Evolutionary conservation across 1,140 invertebrate species (phyloP).

Genomic region (Drosophila micromelanica): DNA sequence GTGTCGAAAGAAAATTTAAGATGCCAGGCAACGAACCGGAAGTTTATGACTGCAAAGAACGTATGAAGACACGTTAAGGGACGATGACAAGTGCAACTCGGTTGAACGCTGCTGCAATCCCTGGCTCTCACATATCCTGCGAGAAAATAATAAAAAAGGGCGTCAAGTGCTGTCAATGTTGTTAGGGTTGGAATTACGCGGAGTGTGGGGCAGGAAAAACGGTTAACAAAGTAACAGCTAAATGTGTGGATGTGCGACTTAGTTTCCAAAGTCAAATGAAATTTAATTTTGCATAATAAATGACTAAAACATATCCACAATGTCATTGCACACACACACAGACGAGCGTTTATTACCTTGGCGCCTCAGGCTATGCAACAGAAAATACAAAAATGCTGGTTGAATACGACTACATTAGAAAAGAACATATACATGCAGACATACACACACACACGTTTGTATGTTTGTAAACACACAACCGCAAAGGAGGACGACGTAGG

Average conservation of each 20-base stretch:
- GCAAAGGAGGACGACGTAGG: background rate
- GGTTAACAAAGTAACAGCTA: constrained; percentile 24
- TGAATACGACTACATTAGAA: constrained; percentile 49
- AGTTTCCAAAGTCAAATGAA: constrained; percentile 62
- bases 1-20: constrained; percentile 24
- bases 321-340: constrained; percentile 20
- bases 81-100: constrained; percentile 36
- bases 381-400: constrained; percentile 38
- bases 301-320: constrained; percentile 46
- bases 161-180: constrained; percentile 36
- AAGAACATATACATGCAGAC: constrained; percentile 15
- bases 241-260: constrained; percentile 10
- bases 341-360: constrained; percentile 42
- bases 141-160: constrained; percentile 51
- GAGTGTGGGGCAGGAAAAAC: constrained; percentile 25
- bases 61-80: constrained; percentile 42
- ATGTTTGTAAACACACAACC: background rate
- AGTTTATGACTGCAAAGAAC: constrained; percentile 67
- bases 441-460: constrained; percentile 19
- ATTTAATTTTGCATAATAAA: constrained; percentile 66
- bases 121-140: constrained; percentile 29
- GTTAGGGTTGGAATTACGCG: constrained; percentile 4
- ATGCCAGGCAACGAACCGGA: constrained; percentile 57
- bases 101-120: constrained; percentile 34
- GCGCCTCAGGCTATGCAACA: constrained; percentile 46